Evolutionary conservation across 1,140 invertebrate species (phyloP).

Genomic region (Yoshiicerus persimilis): DNA sequence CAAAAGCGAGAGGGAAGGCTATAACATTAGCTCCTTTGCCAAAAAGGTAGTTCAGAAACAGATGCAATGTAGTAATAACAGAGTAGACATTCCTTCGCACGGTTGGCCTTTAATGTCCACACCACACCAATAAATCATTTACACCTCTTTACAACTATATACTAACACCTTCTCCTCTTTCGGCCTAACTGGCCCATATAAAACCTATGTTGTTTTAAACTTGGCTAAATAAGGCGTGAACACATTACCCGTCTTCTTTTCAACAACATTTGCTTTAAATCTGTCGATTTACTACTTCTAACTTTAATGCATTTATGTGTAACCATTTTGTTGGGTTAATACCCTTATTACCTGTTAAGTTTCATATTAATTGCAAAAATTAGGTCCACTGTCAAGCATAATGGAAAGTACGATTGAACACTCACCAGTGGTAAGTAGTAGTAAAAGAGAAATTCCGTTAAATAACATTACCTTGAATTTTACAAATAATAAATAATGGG

Average conservation of each 20-base stretch:
- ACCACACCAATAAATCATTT: conserved; percentile 1
- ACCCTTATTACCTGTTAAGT: too few relatives aligned
- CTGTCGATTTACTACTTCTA: too few relatives aligned
- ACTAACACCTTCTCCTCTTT: neutral
- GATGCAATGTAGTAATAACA: neutral
- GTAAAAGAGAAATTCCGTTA: too few relatives aligned
- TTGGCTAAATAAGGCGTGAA: neutral
- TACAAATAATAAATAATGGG: too few relatives aligned
- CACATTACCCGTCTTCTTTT: neutral
- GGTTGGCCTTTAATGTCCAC: neutral
- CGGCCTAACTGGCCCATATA: neutral
- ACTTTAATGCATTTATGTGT: too few relatives aligned
- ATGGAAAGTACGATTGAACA: too few relatives aligned
- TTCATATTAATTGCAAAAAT: too few relatives aligned
- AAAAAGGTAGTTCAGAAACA: neutral
- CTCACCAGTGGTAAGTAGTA: too few relatives aligned
- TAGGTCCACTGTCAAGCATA: too few relatives aligned
- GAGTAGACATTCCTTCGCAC: neutral
- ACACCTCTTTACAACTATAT: neutral
- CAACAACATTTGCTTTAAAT: neutral
- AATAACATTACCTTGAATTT: too few relatives aligned
- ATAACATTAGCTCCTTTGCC: neutral
- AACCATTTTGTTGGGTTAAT: too few relatives aligned
- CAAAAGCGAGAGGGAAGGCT: neutral
- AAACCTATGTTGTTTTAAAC: neutral